Conservation (phyloP, 2,888 invertebrate species). For the Tenthredo mesomela region DNA sequence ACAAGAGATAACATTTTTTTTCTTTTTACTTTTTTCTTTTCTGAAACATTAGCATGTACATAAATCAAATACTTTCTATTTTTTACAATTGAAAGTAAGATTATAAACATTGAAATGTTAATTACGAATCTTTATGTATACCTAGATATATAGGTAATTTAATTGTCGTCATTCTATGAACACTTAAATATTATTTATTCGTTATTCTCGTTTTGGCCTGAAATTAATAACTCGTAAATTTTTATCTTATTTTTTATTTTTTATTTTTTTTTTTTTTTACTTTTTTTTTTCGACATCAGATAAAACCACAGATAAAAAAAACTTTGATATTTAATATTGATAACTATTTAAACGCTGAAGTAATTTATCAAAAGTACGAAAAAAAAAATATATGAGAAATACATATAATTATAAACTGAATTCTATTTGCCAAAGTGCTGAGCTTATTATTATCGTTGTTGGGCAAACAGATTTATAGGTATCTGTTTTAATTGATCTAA, state of each 20-base stretch:
- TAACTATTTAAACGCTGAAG: neutral
- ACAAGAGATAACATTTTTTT: neutral
- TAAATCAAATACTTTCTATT: conserved; percentile 11
- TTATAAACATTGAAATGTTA: conserved; percentile 15
- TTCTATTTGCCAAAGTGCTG: conserved; percentile 42
- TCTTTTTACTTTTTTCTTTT: neutral
- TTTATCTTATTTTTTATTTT: too few relatives aligned
- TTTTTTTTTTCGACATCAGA: too few relatives aligned
- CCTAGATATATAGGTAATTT: conserved; percentile 8
- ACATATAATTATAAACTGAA: neutral
- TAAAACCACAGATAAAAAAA: neutral
- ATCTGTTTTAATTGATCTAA: neutral
- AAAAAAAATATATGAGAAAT: neutral
- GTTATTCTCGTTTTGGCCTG: neutral
- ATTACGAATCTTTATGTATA: conserved; percentile 21
- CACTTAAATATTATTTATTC: conserved; percentile 23
- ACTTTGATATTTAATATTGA: neutral
- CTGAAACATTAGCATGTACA: neutral
- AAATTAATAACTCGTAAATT: neutral
- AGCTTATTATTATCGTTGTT: conserved; percentile 10
- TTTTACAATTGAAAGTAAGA: conserved; percentile 21
- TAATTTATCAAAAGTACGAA: neutral
- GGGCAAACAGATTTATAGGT: neutral
- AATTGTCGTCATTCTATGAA: conserved; percentile 2
- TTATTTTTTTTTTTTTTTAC: too few relatives aligned